A percentile compares a stretch with the other conserved stretches of the same genome.
These are phyloP conservation scores for Dryadula phaetusa DNA, from an alignment of 2,888 invertebrate genomes.

Conservation along the genomic window DNA sequence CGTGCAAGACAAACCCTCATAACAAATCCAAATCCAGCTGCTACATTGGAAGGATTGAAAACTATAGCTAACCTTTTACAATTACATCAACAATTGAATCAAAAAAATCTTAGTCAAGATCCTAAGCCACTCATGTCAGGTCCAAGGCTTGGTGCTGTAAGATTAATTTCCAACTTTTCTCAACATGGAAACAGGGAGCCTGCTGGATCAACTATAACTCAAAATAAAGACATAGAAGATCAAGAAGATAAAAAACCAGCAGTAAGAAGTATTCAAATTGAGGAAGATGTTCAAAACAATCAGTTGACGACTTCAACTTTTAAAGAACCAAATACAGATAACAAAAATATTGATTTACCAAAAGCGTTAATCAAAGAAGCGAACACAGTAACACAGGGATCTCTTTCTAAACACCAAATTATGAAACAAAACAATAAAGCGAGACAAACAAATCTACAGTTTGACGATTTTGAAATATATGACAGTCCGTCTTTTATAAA, in stretches of 20 bases:
- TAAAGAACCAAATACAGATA: neutral
- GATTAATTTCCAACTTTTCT: neutral
- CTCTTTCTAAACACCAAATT: neutral
- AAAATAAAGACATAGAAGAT: neutral
- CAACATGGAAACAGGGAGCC: too few species aligned
- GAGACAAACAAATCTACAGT: conserved; percentile 10
- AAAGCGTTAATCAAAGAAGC: neutral
- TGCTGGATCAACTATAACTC: neutral
- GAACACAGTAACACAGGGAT: neutral
- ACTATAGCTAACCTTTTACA: conserved; percentile 31
- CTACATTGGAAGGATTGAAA: conserved; percentile 20
- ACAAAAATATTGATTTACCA: neutral
- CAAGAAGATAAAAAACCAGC: neutral
- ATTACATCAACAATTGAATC: conserved; percentile 24
- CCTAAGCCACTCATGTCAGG: conserved; percentile 31
- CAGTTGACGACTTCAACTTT: neutral
- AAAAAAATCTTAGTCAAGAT: neutral
- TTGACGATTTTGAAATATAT: conserved; percentile 32
- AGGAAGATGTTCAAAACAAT: neutral
- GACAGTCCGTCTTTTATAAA: conserved; percentile 29
- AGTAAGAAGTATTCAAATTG: neutral
- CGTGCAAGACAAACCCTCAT: neutral
- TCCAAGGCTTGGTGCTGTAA: conserved; percentile 15
- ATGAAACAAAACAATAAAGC: conserved; percentile 7
- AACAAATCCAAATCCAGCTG: conserved; percentile 2